These are phyloP conservation scores for Oedothorax gibbosus DNA, from an alignment of 1,140 invertebrate species.

Conservation along the genomic window DNA sequence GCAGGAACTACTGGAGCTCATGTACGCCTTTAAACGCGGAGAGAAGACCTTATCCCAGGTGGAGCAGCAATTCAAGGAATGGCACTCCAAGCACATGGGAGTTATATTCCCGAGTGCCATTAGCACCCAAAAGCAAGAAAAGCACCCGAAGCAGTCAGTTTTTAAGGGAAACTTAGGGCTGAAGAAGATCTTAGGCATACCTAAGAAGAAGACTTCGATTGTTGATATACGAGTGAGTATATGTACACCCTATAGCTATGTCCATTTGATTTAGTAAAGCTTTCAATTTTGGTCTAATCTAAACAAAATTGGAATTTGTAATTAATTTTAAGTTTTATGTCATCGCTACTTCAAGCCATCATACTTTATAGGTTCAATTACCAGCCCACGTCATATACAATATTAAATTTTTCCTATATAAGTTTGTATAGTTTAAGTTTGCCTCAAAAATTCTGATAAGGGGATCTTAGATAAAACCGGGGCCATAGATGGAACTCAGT, in stretches of 20 bases:
- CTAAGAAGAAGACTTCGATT: background rate
- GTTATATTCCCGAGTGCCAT: background rate
- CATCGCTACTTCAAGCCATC: no score
- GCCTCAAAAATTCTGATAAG: no score
- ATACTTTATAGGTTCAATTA: no score
- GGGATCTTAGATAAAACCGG: no score
- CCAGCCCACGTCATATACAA: no score
- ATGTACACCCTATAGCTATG: background rate
- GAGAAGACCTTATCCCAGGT: conserved; percentile 48
- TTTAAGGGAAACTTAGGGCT: background rate
- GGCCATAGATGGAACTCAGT: no score
- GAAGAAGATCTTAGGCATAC: conserved; percentile 9
- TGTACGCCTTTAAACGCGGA: conserved; percentile 36
- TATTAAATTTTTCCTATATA: no score
- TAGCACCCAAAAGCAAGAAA: background rate
- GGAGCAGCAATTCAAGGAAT: conserved; percentile 30
- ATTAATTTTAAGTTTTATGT: no score
- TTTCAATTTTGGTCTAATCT: no score
- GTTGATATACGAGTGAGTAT: background rate
- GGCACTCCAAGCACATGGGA: conserved; percentile 13
- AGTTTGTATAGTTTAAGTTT: no score
- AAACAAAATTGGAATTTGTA: no score
- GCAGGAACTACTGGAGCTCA: conserved; percentile 27
- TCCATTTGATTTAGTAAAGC: no score
- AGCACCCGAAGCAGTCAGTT: background rate